A percentile compares a stretch with the other conserved stretches of the same genome.
Evolutionary conservation across 2,888 invertebrate genomes (phyloP).

Genomic region (Apamea monoglypha): DNA sequence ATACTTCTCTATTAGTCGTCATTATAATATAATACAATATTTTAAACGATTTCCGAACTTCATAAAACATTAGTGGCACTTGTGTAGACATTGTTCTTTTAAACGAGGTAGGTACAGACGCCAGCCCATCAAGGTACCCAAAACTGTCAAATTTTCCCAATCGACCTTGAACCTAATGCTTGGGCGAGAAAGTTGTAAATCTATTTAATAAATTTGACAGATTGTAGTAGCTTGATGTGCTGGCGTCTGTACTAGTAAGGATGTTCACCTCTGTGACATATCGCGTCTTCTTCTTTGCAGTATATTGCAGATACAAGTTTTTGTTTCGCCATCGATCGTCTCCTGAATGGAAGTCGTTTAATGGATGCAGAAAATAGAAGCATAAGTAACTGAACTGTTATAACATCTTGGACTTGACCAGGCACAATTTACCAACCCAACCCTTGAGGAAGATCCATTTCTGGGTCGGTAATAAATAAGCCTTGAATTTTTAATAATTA

Average conservation of each 20-base stretch:
- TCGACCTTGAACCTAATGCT: too few relatives aligned
- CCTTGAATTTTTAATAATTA: neutral
- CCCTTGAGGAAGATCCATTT: too few relatives aligned
- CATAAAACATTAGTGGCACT: neutral
- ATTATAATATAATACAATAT: too few relatives aligned
- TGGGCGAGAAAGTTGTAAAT: too few relatives aligned
- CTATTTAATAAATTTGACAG: too few relatives aligned
- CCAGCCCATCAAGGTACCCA: too few relatives aligned
- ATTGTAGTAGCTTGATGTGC: too few relatives aligned
- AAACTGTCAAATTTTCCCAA: too few relatives aligned
- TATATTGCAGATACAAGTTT: slow-evolving; percentile 70
- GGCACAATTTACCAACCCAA: neutral
- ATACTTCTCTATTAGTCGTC: too few relatives aligned
- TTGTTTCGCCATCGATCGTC: slow-evolving; percentile 70
- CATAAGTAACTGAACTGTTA: slow-evolving; percentile 4
- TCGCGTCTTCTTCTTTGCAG: slow-evolving; percentile 60
- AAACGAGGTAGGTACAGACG: neutral
- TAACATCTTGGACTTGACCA: neutral
- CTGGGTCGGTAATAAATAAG: neutral
- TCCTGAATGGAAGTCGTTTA: slow-evolving; percentile 65
- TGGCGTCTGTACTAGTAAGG: too few relatives aligned
- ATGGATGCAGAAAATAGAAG: slow-evolving; percentile 55
- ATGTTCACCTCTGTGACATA: slow-evolving; percentile 55
- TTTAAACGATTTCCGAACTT: neutral
- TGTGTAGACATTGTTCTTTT: neutral